These are phyloP conservation scores for Chamaea fasciata DNA, from an alignment of 2,113 vertebrate genomes.

Conservation along the genomic window DNA sequence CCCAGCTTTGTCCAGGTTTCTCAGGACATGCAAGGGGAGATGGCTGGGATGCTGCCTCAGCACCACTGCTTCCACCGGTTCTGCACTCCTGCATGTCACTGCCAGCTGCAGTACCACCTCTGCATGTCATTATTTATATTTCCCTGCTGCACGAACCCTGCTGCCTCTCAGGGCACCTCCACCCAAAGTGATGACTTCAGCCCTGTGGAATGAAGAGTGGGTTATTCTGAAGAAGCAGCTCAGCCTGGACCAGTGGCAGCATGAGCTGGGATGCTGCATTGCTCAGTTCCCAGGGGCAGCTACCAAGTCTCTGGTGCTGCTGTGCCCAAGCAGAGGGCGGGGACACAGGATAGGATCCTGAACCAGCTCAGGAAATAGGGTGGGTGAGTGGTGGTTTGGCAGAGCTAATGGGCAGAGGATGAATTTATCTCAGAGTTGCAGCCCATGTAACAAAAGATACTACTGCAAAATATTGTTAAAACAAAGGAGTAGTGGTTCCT, in stretches of 20 bases:
- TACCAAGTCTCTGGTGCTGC: background rate
- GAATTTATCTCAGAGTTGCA: background rate
- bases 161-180: background rate
- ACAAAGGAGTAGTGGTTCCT: background rate
- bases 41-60: background rate
- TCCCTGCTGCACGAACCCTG: background rate
- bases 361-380: background rate
- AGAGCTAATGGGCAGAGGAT: background rate
- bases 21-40: background rate
- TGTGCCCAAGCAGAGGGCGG: background rate
- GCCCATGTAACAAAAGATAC: background rate
- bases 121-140: background rate
- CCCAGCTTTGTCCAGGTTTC: background rate
- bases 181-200: constrained; percentile 3
- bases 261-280: background rate
- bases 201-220: background rate
- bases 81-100: background rate
- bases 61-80: accelerated
- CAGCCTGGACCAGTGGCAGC: background rate
- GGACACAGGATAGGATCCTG: background rate
- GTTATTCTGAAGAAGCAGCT: background rate
- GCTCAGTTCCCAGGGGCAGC: background rate
- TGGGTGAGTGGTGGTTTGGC: background rate
- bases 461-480: background rate
- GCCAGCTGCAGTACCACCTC: background rate